These are phyloP conservation scores for Spilarctia lutea DNA, from an alignment of 2,888 invertebrate species.

Conservation along the genomic window DNA sequence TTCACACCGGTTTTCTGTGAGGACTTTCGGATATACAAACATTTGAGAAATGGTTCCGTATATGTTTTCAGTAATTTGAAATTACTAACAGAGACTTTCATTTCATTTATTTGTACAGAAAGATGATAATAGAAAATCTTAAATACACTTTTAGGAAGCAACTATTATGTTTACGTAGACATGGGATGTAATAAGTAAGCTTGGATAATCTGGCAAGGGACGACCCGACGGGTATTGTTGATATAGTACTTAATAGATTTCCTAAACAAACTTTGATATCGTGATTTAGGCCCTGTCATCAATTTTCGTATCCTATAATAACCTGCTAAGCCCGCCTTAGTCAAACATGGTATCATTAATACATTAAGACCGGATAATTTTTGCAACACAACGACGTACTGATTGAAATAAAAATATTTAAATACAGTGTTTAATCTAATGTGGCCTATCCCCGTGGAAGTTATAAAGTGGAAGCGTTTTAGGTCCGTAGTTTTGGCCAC, in stretches of 20 bases:
- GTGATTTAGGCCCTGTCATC: conserved; percentile 1
- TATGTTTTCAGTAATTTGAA: too few species aligned
- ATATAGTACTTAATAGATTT: conserved; percentile 9
- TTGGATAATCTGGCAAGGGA: background rate
- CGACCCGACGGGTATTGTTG: conserved; percentile 8
- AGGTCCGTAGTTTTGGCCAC: too few species aligned
- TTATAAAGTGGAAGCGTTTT: too few species aligned
- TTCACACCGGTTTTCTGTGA: too few species aligned
- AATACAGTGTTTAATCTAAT: too few species aligned
- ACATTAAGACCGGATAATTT: background rate
- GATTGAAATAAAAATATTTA: background rate
- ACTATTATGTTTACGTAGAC: background rate
- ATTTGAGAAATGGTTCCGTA: too few species aligned
- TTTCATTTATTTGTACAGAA: too few species aligned
- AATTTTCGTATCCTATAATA: conserved; percentile 3
- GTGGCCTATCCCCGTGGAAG: too few species aligned
- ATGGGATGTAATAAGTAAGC: background rate
- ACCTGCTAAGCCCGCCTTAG: background rate
- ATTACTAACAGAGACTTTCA: too few species aligned
- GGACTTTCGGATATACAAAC: too few species aligned
- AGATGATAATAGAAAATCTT: background rate
- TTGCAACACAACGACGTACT: background rate
- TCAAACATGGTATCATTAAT: background rate
- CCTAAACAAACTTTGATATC: conserved; percentile 11
- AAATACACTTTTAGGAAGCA: background rate